A percentile compares a stretch with the other conserved stretches of the same genome.
These are phyloP conservation scores for Macropis europaea DNA, from an alignment of 2,888 invertebrate species.

Conservation along the genomic window DNA sequence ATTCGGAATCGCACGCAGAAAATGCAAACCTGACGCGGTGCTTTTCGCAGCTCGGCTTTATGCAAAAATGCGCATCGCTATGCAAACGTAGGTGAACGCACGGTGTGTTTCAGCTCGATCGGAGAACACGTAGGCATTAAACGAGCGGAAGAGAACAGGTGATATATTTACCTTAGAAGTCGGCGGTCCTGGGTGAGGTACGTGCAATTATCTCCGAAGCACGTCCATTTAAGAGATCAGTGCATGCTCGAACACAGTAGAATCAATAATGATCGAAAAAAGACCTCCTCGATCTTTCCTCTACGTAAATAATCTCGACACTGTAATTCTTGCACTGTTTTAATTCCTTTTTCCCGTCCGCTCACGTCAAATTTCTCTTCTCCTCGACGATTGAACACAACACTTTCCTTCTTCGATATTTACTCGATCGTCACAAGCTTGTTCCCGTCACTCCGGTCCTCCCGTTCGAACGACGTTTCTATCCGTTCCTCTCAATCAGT, in stretches of 20 bases:
- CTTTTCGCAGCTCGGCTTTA: background rate
- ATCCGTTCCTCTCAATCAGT: background rate
- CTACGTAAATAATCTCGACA: slow-evolving; percentile 10
- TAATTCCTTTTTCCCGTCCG: background rate
- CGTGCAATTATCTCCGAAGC: slow-evolving; percentile 36
- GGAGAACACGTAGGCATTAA: slow-evolving; percentile 37
- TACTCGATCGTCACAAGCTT: slow-evolving; percentile 13
- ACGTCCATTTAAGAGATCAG: slow-evolving; percentile 30
- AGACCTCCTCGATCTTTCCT: background rate
- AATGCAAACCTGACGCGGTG: slow-evolving; percentile 7
- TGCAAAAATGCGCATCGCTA: slow-evolving; percentile 45
- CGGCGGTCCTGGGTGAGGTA: slow-evolving; percentile 40
- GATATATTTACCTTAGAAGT: slow-evolving; percentile 46
- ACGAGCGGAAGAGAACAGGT: slow-evolving; percentile 28
- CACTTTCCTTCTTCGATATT: slow-evolving; percentile 16
- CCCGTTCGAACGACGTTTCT: background rate
- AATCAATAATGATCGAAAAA: background rate
- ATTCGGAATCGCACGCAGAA: background rate
- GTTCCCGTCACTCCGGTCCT: slow-evolving; percentile 9
- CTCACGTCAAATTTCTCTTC: slow-evolving; percentile 1
- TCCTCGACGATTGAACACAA: slow-evolving; percentile 14
- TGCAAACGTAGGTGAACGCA: slow-evolving; percentile 46
- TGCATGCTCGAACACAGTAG: background rate
- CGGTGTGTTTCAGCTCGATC: slow-evolving; percentile 35
- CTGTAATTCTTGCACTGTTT: background rate